phyloP scores from a whole-genome alignment of 2,888 invertebrate species.

The Oligia strigilis region DNA sequence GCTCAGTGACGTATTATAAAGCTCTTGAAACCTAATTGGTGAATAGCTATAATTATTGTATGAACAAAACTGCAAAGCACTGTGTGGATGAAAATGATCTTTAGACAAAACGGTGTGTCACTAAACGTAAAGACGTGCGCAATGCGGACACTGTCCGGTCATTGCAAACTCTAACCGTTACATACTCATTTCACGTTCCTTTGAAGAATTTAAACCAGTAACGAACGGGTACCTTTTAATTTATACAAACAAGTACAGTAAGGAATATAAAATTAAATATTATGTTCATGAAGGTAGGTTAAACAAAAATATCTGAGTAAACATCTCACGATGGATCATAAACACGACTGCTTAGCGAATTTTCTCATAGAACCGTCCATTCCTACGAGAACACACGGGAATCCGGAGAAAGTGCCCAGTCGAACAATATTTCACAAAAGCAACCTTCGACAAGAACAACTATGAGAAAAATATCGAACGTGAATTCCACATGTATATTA shows the following conservation, averaged over 20 bases:
- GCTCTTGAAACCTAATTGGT: background rate
- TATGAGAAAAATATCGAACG: constrained; percentile 69
- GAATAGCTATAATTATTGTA: background rate
- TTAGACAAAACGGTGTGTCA: background rate
- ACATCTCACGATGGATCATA: constrained; percentile 38
- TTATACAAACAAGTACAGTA: constrained; percentile 1
- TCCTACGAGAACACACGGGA: constrained; percentile 37
- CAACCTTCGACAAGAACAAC: constrained; percentile 73
- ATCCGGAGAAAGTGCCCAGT: constrained; percentile 64
- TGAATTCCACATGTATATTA: constrained; percentile 78
- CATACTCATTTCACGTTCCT: background rate
- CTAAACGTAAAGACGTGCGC: background rate
- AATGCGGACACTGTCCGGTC: background rate
- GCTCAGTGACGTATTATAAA: background rate
- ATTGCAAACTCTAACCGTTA: background rate
- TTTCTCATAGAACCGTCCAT: constrained; percentile 57
- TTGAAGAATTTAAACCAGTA: background rate
- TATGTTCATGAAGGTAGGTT: background rate
- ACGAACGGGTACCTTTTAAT: background rate
- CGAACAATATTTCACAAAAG: constrained; percentile 52
- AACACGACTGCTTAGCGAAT: constrained; percentile 38
- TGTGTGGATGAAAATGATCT: background rate
- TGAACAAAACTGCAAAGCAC: background rate
- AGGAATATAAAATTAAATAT: background rate
- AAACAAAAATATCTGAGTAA: background rate